These are phyloP conservation scores for Phyllopteryx taeniolatus DNA, from an alignment of 2,113 vertebrate genomes.

Conservation along the genomic window DNA sequence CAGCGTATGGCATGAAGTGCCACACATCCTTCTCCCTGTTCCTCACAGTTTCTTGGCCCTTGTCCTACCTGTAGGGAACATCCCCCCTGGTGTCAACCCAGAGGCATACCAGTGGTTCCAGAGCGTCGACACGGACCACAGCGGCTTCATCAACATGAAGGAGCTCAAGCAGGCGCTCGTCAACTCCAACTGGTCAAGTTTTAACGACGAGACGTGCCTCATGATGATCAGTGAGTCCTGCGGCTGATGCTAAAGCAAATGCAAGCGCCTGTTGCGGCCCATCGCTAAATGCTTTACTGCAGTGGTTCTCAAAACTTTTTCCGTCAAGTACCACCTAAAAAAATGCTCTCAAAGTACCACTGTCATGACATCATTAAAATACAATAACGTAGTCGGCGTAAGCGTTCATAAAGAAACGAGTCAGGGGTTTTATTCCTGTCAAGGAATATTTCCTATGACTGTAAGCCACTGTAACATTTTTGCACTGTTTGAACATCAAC, in stretches of 20 bases:
- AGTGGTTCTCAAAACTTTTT: too few relatives aligned
- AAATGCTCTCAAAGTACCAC: too few relatives aligned
- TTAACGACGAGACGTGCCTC: constrained; percentile 90
- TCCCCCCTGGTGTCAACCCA: constrained; percentile 80
- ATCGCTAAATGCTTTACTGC: neutral
- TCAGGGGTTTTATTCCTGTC: too few relatives aligned
- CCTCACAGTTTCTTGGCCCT: constrained; percentile 4
- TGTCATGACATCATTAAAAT: too few relatives aligned
- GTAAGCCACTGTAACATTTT: too few relatives aligned
- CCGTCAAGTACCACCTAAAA: too few relatives aligned
- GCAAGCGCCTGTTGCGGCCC: neutral
- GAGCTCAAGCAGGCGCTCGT: constrained; percentile 92
- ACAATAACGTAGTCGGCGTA: too few relatives aligned
- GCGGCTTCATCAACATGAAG: constrained; percentile 85
- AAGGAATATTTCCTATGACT: too few relatives aligned
- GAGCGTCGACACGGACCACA: constrained; percentile 82
- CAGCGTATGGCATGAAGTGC: constrained; percentile 33
- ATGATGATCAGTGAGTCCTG: constrained; percentile 92
- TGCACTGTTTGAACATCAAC: too few relatives aligned
- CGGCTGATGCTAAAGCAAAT: neutral
- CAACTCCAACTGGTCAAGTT: constrained; percentile 92
- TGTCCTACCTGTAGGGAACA: constrained; percentile 63
- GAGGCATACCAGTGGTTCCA: constrained; percentile 94
- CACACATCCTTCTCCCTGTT: constrained; percentile 4
- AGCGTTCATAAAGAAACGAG: too few relatives aligned